phyloP scores from a whole-genome alignment of 1,140 invertebrate species.

The Drosophila teissieri region DNA sequence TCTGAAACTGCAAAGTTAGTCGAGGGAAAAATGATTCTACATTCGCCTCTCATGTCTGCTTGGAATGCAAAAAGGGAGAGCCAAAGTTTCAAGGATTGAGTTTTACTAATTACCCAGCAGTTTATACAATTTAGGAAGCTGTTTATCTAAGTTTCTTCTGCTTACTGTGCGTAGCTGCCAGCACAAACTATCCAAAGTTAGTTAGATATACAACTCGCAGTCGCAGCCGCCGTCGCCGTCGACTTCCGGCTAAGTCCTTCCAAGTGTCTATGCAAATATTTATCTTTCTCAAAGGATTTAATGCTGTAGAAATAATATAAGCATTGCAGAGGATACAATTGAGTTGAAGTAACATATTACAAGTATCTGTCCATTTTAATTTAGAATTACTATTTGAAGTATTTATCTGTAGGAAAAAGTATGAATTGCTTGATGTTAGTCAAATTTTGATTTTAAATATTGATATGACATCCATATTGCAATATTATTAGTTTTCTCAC shows the following conservation, averaged over 20 bases:
- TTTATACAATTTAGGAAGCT: conserved; percentile 28
- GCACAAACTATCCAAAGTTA: conserved; percentile 14
- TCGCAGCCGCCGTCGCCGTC: conserved; percentile 1
- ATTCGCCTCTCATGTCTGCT: background rate
- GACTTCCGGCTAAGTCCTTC: conserved; percentile 15
- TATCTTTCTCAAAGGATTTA: conserved; percentile 6
- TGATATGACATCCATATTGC: no score
- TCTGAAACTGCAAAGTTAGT: no score
- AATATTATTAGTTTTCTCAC: background rate
- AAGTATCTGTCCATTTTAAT: no score
- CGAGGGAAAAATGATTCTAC: background rate
- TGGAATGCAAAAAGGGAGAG: conserved; percentile 10
- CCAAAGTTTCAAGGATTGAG: conserved; percentile 32
- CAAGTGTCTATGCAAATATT: conserved; percentile 34
- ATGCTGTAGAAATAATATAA: background rate
- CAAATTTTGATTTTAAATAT: no score
- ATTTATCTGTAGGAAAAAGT: no score
- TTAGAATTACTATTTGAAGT: no score
- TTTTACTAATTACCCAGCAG: conserved; percentile 35
- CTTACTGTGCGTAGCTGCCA: conserved; percentile 6
- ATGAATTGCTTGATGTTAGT: no score
- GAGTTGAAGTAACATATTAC: no score
- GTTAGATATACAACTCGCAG: background rate
- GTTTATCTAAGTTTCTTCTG: conserved; percentile 21
- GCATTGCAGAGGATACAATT: no score